Conservation (phyloP, 2,113 vertebrate genomes). For the Coracopsis vasa region DNA sequence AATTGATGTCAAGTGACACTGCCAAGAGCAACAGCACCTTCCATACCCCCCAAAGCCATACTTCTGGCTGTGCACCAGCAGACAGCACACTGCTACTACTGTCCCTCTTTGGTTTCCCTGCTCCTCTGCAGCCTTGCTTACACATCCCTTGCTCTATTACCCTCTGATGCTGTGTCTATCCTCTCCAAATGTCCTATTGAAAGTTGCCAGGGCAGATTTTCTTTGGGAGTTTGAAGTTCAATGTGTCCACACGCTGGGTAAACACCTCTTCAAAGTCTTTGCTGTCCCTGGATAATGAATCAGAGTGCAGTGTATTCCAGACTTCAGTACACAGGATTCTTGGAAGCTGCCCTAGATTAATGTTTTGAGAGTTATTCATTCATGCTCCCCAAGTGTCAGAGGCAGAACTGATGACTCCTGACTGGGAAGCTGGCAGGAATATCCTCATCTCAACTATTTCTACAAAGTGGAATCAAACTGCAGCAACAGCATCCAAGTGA, state of each 20-base stretch:
- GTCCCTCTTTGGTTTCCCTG: neutral
- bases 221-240: neutral
- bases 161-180: neutral
- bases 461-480: neutral
- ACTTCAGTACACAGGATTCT: neutral
- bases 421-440: neutral
- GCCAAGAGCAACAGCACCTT: neutral
- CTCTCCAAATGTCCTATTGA: rapidly evolving
- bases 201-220: neutral
- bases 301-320: neutral
- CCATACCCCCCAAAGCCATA: neutral
- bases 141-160: neutral
- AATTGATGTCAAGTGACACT: neutral
- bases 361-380: conserved; percentile 5
- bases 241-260: neutral
- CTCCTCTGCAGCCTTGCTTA: neutral
- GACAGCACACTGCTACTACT: rapidly evolving
- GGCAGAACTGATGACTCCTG: conserved; percentile 2
- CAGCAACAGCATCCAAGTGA: neutral
- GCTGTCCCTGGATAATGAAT: neutral
- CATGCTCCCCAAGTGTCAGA: neutral
- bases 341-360: conserved; percentile 17
- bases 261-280: neutral
- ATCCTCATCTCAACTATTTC: neutral
- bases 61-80: neutral